These are phyloP conservation scores for Macroramphosus scolopax DNA, from an alignment of 2,797 vertebrate species.

Conservation along the genomic window DNA sequence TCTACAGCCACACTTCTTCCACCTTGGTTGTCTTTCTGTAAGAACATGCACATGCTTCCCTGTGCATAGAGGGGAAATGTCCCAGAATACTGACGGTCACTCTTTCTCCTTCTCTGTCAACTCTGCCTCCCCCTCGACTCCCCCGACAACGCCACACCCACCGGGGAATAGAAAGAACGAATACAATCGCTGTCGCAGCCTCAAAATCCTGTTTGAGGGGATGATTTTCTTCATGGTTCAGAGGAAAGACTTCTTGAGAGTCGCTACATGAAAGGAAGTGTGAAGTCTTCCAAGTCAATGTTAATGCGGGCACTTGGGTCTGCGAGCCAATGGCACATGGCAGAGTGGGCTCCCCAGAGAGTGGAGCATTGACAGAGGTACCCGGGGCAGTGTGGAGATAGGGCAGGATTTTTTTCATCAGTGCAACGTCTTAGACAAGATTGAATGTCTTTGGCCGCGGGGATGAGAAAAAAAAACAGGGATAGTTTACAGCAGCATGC, in stretches of 20 bases:
- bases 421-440: slow-evolving; percentile 23
- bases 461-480: slow-evolving; percentile 10
- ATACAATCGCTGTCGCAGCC: slow-evolving; percentile 41
- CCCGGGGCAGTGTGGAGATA: slow-evolving; percentile 20
- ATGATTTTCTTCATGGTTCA: slow-evolving; percentile 61
- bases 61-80: background rate
- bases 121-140: slow-evolving; percentile 11
- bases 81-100: slow-evolving; percentile 21
- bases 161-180: slow-evolving; percentile 22
- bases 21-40: no score
- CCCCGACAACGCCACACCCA: slow-evolving; percentile 29
- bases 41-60: no score
- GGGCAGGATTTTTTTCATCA: slow-evolving; percentile 19
- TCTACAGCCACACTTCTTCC: no score
- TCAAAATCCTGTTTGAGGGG: slow-evolving; percentile 58
- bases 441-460: no score
- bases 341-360: slow-evolving; percentile 35
- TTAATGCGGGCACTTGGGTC: slow-evolving; percentile 48
- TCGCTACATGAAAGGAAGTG: slow-evolving; percentile 36
- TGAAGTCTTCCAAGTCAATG: slow-evolving; percentile 47
- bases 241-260: slow-evolving; percentile 49
- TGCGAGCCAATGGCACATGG: slow-evolving; percentile 26
- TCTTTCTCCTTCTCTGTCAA: slow-evolving; percentile 12
- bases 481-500: slow-evolving; percentile 17
- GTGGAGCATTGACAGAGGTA: slow-evolving; percentile 43